phyloP scores from a whole-genome alignment of 2,888 invertebrate species.

The Strigamia transsilvanica region DNA sequence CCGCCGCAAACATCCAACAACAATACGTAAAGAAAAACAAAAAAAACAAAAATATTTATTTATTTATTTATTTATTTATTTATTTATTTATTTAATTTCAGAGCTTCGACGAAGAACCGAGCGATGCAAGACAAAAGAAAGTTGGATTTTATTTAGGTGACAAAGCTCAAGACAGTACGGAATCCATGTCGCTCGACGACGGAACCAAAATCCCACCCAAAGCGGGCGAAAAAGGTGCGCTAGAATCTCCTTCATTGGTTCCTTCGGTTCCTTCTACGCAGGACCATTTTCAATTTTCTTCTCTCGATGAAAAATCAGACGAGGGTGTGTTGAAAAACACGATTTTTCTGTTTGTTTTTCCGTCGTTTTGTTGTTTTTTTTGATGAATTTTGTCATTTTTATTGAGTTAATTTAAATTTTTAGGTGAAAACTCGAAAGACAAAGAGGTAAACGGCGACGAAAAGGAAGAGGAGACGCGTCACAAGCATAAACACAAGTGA shows the following conservation, averaged over 20 bases:
- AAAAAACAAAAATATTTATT: background rate
- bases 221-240: background rate
- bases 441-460: constrained; percentile 55
- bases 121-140: constrained; percentile 25
- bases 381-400: background rate
- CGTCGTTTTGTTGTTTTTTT: background rate
- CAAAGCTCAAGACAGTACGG: constrained; percentile 52
- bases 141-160: constrained; percentile 56
- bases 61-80: background rate
- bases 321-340: background rate
- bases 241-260: background rate
- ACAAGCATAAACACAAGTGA: constrained; percentile 54
- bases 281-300: background rate
- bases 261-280: constrained; percentile 24
- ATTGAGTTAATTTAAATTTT: background rate
- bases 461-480: constrained; percentile 56
- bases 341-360: background rate
- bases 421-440: constrained; percentile 45
- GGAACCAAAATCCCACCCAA: background rate
- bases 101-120: constrained; percentile 20
- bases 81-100: constrained; percentile 33
- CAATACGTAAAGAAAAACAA: background rate
- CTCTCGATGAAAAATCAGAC: background rate
- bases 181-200: constrained; percentile 47
- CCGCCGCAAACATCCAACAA: background rate